Base-by-base conservation (phyloP, 1,140 invertebrate genomes). In the Antheraea pernyi region DNA sequence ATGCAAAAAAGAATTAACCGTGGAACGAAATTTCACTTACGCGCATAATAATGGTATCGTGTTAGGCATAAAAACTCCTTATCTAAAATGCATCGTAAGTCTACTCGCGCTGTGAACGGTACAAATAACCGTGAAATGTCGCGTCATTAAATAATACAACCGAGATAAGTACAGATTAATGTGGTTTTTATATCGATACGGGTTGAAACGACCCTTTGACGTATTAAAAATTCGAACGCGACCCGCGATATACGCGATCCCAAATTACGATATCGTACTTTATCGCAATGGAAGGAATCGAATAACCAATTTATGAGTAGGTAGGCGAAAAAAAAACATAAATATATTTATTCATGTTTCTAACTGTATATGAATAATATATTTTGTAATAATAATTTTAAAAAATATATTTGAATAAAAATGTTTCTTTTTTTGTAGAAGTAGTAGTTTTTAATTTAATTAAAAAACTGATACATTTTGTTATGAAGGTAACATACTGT, bases 141-240 rank as follows among this genome's bases (percentile, higher is more conserved):
- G 86, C 82, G 74, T 86, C 89, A 90, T 91, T 91, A 91, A 90
- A 90, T 88, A 88, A 86, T 88, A 88, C 80, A 68, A 73, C 69
- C 79, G 67, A 91, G 89, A 91, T 91, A 91, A 91, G 83, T 86
- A 74, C 70, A 90, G 85, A 91, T 91, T 91, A 91, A 91, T 91
- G 87, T 81, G 80, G 77, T 84, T 91, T 90, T 91, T 91, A 88
- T 89, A 86, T 89, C 88, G 86, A 89, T 84, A 78, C 73, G 76
- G 70, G 70, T 85, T 79, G 65, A 75, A 85, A 79, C 81, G 74
- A 81, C 85, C 86, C 88, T 81, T 79, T 74, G 70, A 76, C 75
- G 78, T 80, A 82, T 88, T 91, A 86, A 86, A 86, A 75, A 83
- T 68, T 75, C 81, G 74, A 82, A 77, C 76, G 68, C 65, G 73